Base-by-base conservation (phyloP, 64 coral and sea anemone genomes). In the Actinia tenebrosa region DNA sequence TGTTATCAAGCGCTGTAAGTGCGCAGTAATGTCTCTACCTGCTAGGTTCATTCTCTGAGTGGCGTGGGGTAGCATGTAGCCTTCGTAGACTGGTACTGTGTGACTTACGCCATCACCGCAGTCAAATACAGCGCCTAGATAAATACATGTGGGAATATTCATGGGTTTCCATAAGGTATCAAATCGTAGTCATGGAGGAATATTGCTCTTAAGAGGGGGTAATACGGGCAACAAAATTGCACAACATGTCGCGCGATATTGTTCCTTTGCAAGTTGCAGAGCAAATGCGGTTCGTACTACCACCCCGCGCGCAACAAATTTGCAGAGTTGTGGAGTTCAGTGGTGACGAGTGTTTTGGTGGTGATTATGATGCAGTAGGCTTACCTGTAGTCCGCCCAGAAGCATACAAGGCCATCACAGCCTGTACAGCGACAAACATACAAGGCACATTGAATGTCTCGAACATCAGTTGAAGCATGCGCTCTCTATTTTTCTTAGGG, bases 381-480 rank as follows among this genome's bases (percentile, higher is more conserved):
- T 89, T 84, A 95, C 97, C 97, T 86, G 97, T 99, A 18, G 93
- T 99, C 86, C 97, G 75, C 43, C 97, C 97, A 25, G 97, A 88
- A 1, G 97, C 93, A 68, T 95, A 99, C 47, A 99, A 56, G 4
- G 97, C 93, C 88, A 99, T 95, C 15, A 99, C 97, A 45, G 97
- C 97, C 55, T 99, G 97, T 19, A 94, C 93, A 75, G 93, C 93
- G 50, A 94, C 87, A 61, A 93, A 99, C 77, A 94, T 61, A 79
- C 93, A 95, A 16, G 97, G 97, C n/a, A 93, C 93, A 66, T 95
- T 90, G 62, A 99, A 99, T 3, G 90, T 93, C 78, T 99, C 97
- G 60, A 99, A 99, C 97, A 99, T 93, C 7, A 99, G 15, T 82
- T 99, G 97, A 16, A 99, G 50, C 97, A 99, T 95, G 37, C 89